A percentile compares a stretch with the other conserved stretches of the same genome.
These are phyloP conservation scores for Acropora tenuis DNA, from an alignment of 64 coral and sea anemone species.

Conservation along the genomic window DNA sequence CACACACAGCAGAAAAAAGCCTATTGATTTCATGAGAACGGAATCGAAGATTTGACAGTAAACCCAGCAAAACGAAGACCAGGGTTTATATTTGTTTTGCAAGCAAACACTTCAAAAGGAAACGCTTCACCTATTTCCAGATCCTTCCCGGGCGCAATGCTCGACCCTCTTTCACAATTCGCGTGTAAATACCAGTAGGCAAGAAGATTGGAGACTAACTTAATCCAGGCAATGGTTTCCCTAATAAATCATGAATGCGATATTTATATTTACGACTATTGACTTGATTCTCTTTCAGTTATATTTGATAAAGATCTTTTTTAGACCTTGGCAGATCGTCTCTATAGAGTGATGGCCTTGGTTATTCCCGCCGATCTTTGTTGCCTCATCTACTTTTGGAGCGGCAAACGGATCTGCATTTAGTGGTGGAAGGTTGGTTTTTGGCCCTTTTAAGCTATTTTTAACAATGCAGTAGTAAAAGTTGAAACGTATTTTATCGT, in stretches of 20 bases:
- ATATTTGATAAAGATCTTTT: neutral
- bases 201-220: too few relatives aligned
- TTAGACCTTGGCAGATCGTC: constrained; percentile 57
- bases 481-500: neutral
- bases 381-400: constrained; percentile 85
- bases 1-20: too few relatives aligned
- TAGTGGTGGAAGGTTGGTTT: constrained; percentile 63
- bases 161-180: too few relatives aligned
- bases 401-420: constrained; percentile 70
- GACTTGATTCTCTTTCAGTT: neutral
- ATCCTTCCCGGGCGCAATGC: neutral
- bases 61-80: too few relatives aligned
- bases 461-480: neutral
- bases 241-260: too few relatives aligned
- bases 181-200: too few relatives aligned
- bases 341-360: constrained; percentile 89
- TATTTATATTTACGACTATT: neutral
- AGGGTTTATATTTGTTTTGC: too few relatives aligned
- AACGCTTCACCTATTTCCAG: neutral
- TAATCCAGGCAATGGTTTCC: too few relatives aligned
- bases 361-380: constrained; percentile 75
- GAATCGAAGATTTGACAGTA: too few relatives aligned
- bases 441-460: neutral
- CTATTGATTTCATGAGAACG: too few relatives aligned
- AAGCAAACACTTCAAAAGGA: too few relatives aligned